Evolutionary conservation across 2,797 vertebrate species (phyloP).

Genomic region (Characodon lateralis): DNA sequence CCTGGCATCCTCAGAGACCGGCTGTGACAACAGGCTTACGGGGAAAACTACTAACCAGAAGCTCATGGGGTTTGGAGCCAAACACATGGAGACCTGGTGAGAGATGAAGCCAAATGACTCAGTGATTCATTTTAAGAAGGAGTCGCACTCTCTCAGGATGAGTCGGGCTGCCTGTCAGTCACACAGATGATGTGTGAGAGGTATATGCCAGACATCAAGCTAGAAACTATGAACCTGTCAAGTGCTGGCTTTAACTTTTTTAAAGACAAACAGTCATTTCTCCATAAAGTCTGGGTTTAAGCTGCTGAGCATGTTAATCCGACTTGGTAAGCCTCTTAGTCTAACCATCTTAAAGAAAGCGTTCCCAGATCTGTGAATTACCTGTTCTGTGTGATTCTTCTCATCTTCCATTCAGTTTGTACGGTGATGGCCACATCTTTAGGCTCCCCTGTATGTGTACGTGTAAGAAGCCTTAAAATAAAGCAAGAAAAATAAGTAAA

Average conservation of each 20-base stretch:
- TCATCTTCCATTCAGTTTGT: conserved; percentile 3
- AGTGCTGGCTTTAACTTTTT: background rate
- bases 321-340: conserved; percentile 34
- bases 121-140: conserved; percentile 40
- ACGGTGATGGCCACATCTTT: background rate
- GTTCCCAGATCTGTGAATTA: background rate
- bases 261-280: background rate
- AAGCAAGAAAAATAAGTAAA: background rate
- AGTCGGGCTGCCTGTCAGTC: conserved; percentile 20
- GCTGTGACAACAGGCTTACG: conserved; percentile 54
- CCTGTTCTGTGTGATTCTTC: background rate
- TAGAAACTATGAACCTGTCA: background rate
- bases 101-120: conserved; percentile 41
- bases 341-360: conserved; percentile 17
- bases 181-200: conserved; percentile 12
- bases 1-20: conserved; percentile 8
- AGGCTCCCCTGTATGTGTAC: background rate
- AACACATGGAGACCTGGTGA: conserved; percentile 58
- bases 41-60: conserved; percentile 61
- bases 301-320: conserved; percentile 32
- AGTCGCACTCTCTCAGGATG: background rate
- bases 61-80: conserved; percentile 41
- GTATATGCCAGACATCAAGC: background rate
- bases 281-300: conserved; percentile 1
- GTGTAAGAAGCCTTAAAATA: background rate